Evolutionary conservation across 2,113 vertebrate genomes (phyloP).

Genomic region (Gymnarchus niloticus): DNA sequence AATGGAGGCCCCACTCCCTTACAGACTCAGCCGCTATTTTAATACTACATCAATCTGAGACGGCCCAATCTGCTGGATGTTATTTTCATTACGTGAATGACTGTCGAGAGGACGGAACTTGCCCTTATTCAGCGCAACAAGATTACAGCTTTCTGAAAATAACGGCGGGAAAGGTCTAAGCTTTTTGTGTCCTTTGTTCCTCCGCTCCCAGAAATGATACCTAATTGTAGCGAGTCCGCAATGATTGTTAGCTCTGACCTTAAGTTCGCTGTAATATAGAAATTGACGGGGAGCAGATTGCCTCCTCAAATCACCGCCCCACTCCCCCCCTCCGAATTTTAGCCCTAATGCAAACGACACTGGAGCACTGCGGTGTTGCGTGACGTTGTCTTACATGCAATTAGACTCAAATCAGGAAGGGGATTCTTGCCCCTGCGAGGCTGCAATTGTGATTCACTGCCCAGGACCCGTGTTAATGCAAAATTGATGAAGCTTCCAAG

Average conservation of each 20-base stretch:
- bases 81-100: conserved; percentile 51
- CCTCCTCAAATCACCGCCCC: conserved; percentile 54
- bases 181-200: conserved; percentile 64
- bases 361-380: conserved; percentile 41
- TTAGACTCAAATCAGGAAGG: conserved; percentile 64
- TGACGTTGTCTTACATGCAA: conserved; percentile 55
- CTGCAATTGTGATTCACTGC: conserved; percentile 65
- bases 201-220: conserved; percentile 77
- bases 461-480: conserved; percentile 66
- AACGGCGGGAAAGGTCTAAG: conserved; percentile 68
- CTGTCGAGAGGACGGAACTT: conserved; percentile 58
- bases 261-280: conserved; percentile 69
- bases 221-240: conserved; percentile 76
- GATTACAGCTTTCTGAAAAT: conserved; percentile 76
- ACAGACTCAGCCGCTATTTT: conserved; percentile 39
- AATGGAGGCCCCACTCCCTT: not conserved
- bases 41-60: conserved; percentile 39
- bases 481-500: conserved; percentile 79
- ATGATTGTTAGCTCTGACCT: conserved; percentile 65
- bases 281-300: conserved; percentile 63
- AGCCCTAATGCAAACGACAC: conserved; percentile 43
- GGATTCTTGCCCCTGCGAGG: conserved; percentile 63
- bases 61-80: conserved; percentile 44
- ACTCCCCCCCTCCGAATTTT: conserved; percentile 40
- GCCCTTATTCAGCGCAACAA: conserved; percentile 67